Conservation (phyloP, 1,140 invertebrate genomes). For the Polypedilum pembai region DNA sequence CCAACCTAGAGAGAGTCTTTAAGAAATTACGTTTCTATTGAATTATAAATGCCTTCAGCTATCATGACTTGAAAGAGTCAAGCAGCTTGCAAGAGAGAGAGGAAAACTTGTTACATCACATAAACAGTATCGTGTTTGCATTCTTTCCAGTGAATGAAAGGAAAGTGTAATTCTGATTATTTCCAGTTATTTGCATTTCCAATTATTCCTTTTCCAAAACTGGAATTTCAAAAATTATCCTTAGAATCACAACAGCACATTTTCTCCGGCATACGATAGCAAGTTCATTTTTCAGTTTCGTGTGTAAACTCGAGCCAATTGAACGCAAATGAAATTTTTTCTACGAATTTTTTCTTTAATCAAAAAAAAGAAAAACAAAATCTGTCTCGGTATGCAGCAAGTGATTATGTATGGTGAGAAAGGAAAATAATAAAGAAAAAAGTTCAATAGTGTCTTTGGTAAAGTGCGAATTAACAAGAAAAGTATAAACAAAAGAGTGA, state of each 20-base stretch:
- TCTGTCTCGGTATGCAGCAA: neutral
- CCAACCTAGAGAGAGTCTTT: constrained; percentile 10
- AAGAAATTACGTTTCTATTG: constrained; percentile 14
- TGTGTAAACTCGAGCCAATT: neutral
- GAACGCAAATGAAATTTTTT: neutral
- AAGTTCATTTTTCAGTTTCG: neutral
- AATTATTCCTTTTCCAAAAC: neutral
- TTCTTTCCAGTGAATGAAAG: neutral
- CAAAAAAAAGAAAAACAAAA: neutral
- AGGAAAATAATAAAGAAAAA: neutral
- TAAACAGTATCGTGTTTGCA: neutral
- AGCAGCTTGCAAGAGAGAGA: no score
- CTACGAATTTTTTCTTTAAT: neutral
- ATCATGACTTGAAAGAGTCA: neutral
- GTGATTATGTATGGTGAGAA: neutral
- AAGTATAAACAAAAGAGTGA: no score
- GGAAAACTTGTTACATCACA: neutral
- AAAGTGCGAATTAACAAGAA: no score
- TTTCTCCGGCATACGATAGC: neutral
- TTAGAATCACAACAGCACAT: neutral
- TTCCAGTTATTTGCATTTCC: neutral
- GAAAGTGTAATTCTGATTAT: no score
- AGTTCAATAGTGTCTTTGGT: neutral
- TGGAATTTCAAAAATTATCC: neutral
- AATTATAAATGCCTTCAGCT: constrained; percentile 18